Evolutionary conservation across 2,113 vertebrate species (phyloP).

Genomic region (Amphiprion ocellaris): DNA sequence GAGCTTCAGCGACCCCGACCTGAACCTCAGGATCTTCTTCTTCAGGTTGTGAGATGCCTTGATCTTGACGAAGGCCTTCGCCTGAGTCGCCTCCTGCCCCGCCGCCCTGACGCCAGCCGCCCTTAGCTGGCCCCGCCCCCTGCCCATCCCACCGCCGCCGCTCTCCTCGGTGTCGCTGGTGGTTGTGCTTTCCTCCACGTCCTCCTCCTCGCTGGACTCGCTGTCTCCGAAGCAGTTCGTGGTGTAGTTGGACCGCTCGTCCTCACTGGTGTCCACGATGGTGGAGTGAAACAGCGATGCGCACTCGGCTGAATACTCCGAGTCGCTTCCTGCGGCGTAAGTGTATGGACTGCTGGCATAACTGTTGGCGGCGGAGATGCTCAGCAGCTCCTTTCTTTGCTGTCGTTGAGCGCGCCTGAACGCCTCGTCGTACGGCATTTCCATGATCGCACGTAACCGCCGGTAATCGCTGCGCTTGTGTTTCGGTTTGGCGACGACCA

Average conservation of each 20-base stretch:
- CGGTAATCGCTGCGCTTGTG: constrained; percentile 90
- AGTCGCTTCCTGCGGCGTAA: constrained; percentile 89
- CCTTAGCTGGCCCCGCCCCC: constrained; percentile 78
- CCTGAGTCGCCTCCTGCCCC: constrained; percentile 82
- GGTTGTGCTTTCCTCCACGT: constrained; percentile 87
- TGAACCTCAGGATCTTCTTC: constrained; percentile 95
- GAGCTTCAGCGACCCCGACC: constrained; percentile 93
- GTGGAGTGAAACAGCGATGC: constrained; percentile 95
- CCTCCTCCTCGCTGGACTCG: constrained; percentile 92
- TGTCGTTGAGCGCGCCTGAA: constrained; percentile 81
- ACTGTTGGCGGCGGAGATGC: constrained; percentile 44
- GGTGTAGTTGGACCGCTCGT: constrained; percentile 93
- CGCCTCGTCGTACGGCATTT: constrained; percentile 88
- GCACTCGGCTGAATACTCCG: constrained; percentile 95
- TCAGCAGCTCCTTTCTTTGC: constrained; percentile 81
- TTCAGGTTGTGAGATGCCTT: constrained; percentile 97
- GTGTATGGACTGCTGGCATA: constrained; percentile 85
- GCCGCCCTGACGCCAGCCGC: constrained; percentile 68
- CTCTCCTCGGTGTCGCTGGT: constrained; percentile 92
- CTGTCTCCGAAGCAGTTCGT: constrained; percentile 96
- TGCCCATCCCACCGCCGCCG: constrained; percentile 83
- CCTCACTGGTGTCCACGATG: constrained; percentile 93
- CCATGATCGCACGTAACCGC: constrained; percentile 84
- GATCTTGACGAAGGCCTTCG: constrained; percentile 92
- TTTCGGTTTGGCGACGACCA: constrained; percentile 90